Base-by-base conservation (phyloP, 2,888 invertebrate species). In the Philopedon plagiatum region DNA sequence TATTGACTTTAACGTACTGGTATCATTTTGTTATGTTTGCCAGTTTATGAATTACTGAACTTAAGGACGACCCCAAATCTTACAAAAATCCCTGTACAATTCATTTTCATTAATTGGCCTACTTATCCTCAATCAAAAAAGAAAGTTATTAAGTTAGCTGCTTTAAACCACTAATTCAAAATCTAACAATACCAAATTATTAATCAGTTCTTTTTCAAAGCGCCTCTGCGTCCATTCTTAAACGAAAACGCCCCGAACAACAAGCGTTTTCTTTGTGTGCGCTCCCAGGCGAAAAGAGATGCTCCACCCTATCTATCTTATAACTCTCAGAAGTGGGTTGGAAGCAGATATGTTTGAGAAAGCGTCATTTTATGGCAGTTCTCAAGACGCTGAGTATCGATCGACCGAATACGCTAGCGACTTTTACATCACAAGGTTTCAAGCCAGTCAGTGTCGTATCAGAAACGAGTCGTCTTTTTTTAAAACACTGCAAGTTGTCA, bases 291-390 rank as follows among this genome's bases (percentile, higher is more conserved):
- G 54, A 64, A 63, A 54, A 54, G 64, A 34, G 54, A 64, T 34
- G 64, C 64, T 39, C 54, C 64, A 64, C 64, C 64, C 64, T 64
- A 64, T 54, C 64, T 54, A 64, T 64, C 64, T 51, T 54, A 61
- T 61, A 61, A 61, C 61, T 61, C 46, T 61, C 61, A 61, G 61
- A 61, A 61, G 61, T 61, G 61, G 61, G 44, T 23, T 61, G 32
- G 61, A 39, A 32, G 61, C 32, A 61, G 64, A 64, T 64, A 54
- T 54, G 64, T 64, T 64, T 26, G 34, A 65, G 57, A 57, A 65
- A 65, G 65, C 65, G 65, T 65, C 65, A 65, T 44, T 65, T 65
- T 65, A 65, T 65, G 65, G 65, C 57, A 65, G 57, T 56, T 65
- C 65, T 65, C 65, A 65, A 65, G 56, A 57, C 57, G 65, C 46